phyloP scores from a whole-genome alignment of 2,113 vertebrate species.

The Phalacrocorax aristotelis region DNA sequence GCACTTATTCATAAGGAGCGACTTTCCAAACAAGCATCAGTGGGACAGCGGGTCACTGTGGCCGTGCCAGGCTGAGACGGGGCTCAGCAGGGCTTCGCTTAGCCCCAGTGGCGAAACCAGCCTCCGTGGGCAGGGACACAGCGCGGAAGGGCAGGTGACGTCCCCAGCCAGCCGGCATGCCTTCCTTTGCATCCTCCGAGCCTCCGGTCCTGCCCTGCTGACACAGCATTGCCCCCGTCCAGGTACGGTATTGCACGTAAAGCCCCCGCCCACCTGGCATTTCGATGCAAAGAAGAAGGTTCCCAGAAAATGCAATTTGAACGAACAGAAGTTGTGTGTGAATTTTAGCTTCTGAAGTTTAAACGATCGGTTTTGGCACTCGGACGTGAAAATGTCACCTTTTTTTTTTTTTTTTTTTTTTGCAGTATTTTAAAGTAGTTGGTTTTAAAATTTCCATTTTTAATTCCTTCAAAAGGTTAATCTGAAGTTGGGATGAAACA shows the following conservation, averaged over 20 bases:
- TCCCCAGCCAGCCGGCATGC: neutral
- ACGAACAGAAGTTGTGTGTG: neutral
- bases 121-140: neutral
- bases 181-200: neutral
- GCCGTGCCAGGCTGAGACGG: neutral
- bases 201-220: neutral
- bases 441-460: neutral
- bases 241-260: neutral
- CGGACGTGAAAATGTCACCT: neutral
- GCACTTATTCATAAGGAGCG: fast-evolving
- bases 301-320: neutral
- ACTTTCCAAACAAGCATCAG: neutral
- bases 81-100: neutral
- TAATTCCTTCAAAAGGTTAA: neutral
- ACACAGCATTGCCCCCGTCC: neutral
- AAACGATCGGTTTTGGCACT: neutral
- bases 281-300: neutral
- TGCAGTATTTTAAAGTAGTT: neutral
- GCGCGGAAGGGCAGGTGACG: neutral
- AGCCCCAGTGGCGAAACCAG: neutral
- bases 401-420: neutral
- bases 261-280: neutral
- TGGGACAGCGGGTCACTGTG: neutral
- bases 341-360: neutral
- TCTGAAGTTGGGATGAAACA: neutral